Conservation (phyloP, 2,797 vertebrate genomes). For the Hapalemur alaotrensis region DNA sequence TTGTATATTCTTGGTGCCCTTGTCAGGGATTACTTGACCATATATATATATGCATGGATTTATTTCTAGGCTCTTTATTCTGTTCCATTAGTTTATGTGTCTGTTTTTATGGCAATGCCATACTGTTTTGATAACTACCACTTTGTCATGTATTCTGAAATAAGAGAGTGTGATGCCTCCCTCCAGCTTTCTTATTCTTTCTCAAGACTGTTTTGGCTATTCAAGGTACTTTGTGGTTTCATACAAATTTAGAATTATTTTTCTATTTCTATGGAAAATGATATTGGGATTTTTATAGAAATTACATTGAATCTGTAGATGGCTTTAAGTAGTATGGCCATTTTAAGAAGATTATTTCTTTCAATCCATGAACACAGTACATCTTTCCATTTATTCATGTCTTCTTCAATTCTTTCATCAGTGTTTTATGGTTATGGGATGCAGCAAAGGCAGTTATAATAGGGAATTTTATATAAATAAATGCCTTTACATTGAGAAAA, state of each 20-base stretch:
- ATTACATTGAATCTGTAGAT: background rate
- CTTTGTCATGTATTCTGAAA: background rate
- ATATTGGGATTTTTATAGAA: background rate
- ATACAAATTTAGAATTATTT: background rate
- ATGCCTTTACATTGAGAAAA: background rate
- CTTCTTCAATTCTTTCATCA: background rate
- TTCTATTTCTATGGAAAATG: background rate
- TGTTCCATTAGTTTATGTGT: background rate
- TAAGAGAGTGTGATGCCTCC: background rate
- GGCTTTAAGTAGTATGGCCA: background rate
- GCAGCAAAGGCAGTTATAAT: too few relatives aligned
- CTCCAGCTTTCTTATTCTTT: background rate
- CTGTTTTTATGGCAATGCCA: background rate
- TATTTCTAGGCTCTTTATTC: background rate
- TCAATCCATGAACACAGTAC: background rate
- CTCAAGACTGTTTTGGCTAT: background rate
- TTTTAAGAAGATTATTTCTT: background rate
- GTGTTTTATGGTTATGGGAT: background rate
- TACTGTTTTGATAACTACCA: background rate
- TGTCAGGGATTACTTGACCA: background rate
- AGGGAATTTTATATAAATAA: background rate
- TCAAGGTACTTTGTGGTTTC: background rate
- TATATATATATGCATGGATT: background rate
- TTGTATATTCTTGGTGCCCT: background rate
- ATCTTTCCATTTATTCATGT: background rate